Base-by-base conservation (phyloP, 2,797 vertebrate genomes). In the Falco peregrinus region DNA sequence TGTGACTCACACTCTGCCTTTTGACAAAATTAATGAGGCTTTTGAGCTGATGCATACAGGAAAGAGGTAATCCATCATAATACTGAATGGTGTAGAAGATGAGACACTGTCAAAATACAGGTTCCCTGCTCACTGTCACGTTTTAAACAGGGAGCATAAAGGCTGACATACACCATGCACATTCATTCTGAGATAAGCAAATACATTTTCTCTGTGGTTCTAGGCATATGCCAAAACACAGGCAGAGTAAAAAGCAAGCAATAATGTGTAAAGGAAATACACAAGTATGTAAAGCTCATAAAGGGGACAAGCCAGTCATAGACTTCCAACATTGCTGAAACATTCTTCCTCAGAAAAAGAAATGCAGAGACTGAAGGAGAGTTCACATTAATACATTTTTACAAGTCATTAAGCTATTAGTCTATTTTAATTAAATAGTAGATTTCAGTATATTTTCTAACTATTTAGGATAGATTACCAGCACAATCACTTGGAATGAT, bases 21-120 rank as follows among this genome's bases (percentile, higher is more conserved):
- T 99, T 84, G 97, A 98, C n/a, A 96, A 99, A 97, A 99, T 99
- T 94, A 99, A 99, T 56, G 98, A 99, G 91, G 99, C 98, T 61
- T 99, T 99, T 97, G 99, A 99, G 75, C 98, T 99, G 93, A 98
- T 99, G 99, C 99, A 99, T 75, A 80, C 98, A 43, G 99, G 99
- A 54, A 98, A 99, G 90, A 99, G 99, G 99, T 99, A 95, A 96
- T 7, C 13, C 35, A 79, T 89, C 33, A 5, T 56, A 87, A 53
- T 47, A 61, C 0, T 50, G 25, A 77, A 92, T 85, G 33, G n/a
- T n/a, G 12, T 16, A 70, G 7, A 84, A 84, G 35, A n/a, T 43
- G 28, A 90, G 43, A 59, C 31, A 11, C 13, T 48, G 33, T 67
- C 47, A 53, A 93, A 87, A 67, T 45, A 60, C 0, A 67, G 13